These are phyloP conservation scores for Botia kubotai DNA, from an alignment of 2,797 vertebrate species.

Conservation along the genomic window DNA sequence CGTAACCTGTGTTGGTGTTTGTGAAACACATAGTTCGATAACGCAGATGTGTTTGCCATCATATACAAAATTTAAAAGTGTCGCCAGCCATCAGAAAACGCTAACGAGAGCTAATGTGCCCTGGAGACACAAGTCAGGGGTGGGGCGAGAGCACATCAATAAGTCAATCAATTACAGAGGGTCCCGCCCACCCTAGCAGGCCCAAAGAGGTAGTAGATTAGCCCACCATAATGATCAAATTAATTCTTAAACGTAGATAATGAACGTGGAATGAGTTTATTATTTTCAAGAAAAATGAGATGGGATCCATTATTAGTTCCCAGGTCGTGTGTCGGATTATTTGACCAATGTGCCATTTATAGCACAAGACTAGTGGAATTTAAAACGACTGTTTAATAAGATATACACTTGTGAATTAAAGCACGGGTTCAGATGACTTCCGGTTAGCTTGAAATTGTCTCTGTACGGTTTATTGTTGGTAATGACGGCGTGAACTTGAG, in stretches of 20 bases:
- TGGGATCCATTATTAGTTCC: conserved; percentile 65
- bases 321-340: conserved; percentile 58
- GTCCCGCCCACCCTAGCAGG: conserved; percentile 70
- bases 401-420: conserved; percentile 44
- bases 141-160: conserved; percentile 83
- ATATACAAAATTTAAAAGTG: conserved; percentile 77
- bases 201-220: conserved; percentile 75
- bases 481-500: conserved; percentile 9
- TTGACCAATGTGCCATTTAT: conserved; percentile 57
- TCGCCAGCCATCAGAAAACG: conserved; percentile 86
- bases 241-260: conserved; percentile 81
- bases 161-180: conserved; percentile 90
- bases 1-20: conserved; percentile 19
- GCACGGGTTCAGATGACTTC: conserved; percentile 17
- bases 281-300: conserved; percentile 74
- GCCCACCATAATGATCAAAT: conserved; percentile 78
- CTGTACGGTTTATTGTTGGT: conserved; percentile 6
- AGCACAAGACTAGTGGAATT: conserved; percentile 53
- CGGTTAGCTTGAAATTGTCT: background rate
- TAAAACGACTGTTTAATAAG: conserved; percentile 58
- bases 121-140: conserved; percentile 67
- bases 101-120: conserved; percentile 90
- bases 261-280: conserved; percentile 77
- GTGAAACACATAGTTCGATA: background rate
- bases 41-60: background rate